These are phyloP conservation scores for Zhuqinia jingwanae DNA, from an alignment of 2,888 invertebrate genomes.

Conservation along the genomic window DNA sequence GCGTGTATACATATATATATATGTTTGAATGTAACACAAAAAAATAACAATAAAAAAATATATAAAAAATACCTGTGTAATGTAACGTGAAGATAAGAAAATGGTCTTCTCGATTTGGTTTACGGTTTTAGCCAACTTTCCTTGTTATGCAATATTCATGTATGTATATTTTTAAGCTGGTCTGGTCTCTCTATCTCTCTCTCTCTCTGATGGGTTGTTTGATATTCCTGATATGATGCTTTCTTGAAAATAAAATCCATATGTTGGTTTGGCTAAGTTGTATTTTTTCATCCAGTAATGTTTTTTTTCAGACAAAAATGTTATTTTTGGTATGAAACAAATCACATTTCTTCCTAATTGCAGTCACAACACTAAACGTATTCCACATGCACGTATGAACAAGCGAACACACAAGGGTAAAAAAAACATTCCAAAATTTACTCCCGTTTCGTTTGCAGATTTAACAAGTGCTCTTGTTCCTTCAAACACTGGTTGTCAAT, in stretches of 20 bases:
- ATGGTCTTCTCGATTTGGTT: not conserved
- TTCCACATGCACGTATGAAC: not conserved
- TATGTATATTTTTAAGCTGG: not conserved
- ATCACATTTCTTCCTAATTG: not conserved
- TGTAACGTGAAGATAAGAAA: not conserved
- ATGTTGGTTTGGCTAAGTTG: too few species aligned
- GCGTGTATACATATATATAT: not conserved
- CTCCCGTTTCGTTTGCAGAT: not conserved
- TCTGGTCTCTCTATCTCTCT: too few species aligned
- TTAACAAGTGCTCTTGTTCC: slow-evolving; percentile 26
- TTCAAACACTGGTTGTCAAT: not conserved
- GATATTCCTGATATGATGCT: not conserved
- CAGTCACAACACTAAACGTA: not conserved
- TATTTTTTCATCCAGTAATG: slow-evolving; percentile 23
- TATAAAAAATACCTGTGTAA: slow-evolving; percentile 26
- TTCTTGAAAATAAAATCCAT: not conserved
- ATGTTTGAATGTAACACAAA: not conserved
- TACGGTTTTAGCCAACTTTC: not conserved
- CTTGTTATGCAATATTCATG: slow-evolving; percentile 3
- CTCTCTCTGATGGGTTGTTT: too few species aligned
- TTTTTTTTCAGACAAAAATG: not conserved
- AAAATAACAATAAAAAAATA: not conserved
- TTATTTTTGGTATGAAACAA: slow-evolving; percentile 5
- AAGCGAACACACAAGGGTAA: not conserved
- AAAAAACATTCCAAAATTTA: slow-evolving; percentile 1